Conservation (phyloP, 2,113 vertebrate species). For the Seriola aureovittata region DNA sequence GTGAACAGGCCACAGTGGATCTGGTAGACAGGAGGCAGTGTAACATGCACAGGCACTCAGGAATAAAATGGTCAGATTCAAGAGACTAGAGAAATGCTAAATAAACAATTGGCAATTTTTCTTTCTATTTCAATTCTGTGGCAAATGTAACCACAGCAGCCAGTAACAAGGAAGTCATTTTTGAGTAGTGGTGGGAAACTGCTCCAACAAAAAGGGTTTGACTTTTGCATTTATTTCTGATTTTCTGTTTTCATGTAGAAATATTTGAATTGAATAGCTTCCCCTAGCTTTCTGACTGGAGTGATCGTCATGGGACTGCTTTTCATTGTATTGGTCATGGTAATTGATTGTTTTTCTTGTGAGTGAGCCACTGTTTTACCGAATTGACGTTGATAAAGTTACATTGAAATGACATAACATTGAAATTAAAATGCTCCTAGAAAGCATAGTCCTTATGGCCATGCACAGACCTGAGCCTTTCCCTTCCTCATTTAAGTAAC, state of each 20-base stretch:
- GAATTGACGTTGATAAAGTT: too few species aligned
- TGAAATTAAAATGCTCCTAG: neutral
- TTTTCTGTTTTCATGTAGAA: neutral
- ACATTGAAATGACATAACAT: neutral
- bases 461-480: neutral
- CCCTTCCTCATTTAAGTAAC: neutral
- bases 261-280: neutral
- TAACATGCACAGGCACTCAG: neutral
- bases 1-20: slow-evolving; percentile 10
- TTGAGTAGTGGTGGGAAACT: neutral
- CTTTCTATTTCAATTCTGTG: slow-evolving; percentile 13
- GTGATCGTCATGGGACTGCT: neutral
- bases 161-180: neutral
- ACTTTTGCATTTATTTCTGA: too few species aligned
- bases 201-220: neutral
- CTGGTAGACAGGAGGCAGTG: neutral
- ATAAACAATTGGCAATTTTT: slow-evolving; percentile 14
- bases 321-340: neutral
- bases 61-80: neutral
- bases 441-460: neutral
- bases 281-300: neutral
- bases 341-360: neutral
- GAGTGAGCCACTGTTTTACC: neutral
- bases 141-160: slow-evolving; percentile 2
- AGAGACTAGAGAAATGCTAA: neutral